A percentile compares a stretch with the other conserved stretches of the same genome.
phyloP scores from a whole-genome alignment of 2,888 invertebrate genomes.

The Plagodis pulveraria region DNA sequence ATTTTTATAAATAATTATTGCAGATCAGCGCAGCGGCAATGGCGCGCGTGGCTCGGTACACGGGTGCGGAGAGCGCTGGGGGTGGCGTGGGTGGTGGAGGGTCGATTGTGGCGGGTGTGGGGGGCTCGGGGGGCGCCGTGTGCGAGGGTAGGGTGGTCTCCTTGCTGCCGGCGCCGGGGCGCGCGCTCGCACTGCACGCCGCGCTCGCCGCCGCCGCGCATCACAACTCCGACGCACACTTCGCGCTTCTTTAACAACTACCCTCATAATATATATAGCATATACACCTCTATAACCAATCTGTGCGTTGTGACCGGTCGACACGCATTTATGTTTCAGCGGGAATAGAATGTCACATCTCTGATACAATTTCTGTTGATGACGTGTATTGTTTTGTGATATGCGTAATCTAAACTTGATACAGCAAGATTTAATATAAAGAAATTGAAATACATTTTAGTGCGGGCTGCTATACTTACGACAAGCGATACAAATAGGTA shows the following conservation, averaged over 20 bases:
- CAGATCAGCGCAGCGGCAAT: constrained; percentile 68
- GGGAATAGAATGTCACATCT: too few relatives aligned
- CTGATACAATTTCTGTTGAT: too few relatives aligned
- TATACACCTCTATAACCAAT: too few relatives aligned
- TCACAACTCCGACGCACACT: constrained; percentile 60
- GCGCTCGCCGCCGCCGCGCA: constrained; percentile 58
- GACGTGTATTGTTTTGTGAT: too few relatives aligned
- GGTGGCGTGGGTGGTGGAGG: constrained; percentile 59
- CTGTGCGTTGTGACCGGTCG: too few relatives aligned
- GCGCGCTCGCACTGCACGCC: constrained; percentile 57
- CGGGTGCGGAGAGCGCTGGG: constrained; percentile 65
- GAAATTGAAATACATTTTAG: too few relatives aligned
- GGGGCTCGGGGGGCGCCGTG: background rate
- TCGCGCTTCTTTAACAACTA: constrained; percentile 51
- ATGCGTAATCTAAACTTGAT: too few relatives aligned
- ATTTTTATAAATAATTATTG: background rate
- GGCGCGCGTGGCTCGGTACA: constrained; percentile 75
- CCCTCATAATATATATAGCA: too few relatives aligned
- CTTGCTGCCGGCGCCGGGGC: constrained; percentile 51
- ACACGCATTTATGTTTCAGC: background rate
- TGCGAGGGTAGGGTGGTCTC: constrained; percentile 48
- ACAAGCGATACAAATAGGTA: too few relatives aligned
- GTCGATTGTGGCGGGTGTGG: constrained; percentile 58
- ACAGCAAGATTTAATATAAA: too few relatives aligned
- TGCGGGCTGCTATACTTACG: too few relatives aligned